phyloP scores from a whole-genome alignment of 2,888 invertebrate species.

The Rhagonycha fulva region DNA sequence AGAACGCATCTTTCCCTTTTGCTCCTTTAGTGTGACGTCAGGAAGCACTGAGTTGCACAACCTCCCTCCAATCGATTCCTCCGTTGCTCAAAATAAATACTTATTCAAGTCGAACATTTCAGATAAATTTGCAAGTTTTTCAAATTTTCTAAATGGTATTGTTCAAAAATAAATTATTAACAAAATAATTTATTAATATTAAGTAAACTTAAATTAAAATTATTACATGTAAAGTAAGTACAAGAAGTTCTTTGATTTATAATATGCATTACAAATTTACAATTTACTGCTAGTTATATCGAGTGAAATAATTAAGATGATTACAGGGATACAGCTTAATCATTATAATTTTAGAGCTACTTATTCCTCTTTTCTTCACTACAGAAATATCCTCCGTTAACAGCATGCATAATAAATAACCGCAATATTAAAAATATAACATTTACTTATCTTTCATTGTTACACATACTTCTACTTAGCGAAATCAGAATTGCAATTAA shows the following conservation, averaged over 20 bases:
- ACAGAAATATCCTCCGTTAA: no score
- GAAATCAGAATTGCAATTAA: background rate
- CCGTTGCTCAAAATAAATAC: constrained; percentile 32
- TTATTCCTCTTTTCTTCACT: background rate
- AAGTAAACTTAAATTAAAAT: no score
- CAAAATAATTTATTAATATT: background rate
- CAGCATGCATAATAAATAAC: background rate
- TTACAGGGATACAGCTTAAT: background rate
- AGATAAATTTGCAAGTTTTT: background rate
- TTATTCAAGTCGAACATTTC: constrained; percentile 19
- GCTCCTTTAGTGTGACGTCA: constrained; percentile 35
- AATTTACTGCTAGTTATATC: no score
- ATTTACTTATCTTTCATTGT: background rate
- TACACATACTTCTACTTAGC: background rate
- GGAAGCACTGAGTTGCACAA: constrained; percentile 30
- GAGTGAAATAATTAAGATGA: background rate
- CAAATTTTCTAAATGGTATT: background rate
- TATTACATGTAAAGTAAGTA: no score
- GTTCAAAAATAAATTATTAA: background rate
- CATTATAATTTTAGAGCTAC: background rate
- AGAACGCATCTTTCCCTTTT: constrained; percentile 27
- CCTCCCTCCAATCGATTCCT: constrained; percentile 36
- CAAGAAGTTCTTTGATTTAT: background rate
- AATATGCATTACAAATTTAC: no score
- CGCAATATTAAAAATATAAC: background rate